A percentile compares a stretch with the other conserved stretches of the same genome.
Evolutionary conservation across 2,113 vertebrate species (phyloP).

Genomic region (Rhegmatorhina hoffmannsi): DNA sequence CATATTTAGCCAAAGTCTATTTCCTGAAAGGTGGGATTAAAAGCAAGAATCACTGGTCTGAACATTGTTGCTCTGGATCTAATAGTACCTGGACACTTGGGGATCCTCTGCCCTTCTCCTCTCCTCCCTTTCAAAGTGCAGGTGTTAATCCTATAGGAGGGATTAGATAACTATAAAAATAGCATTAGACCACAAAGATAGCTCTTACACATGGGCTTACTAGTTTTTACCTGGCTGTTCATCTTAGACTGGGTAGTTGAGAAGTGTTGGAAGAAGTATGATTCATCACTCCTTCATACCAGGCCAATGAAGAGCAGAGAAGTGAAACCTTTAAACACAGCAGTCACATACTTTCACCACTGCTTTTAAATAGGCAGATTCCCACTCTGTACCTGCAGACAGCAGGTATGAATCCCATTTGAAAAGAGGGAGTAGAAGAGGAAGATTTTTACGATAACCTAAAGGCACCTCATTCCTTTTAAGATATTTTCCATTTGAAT

Average conservation of each 20-base stretch:
- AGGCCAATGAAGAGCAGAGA: background rate
- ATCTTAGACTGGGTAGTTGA: background rate
- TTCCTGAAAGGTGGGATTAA: background rate
- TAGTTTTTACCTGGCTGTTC: background rate
- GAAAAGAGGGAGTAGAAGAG: background rate
- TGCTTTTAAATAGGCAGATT: background rate
- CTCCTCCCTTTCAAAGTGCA: background rate
- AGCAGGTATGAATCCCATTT: background rate
- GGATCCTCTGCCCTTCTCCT: background rate
- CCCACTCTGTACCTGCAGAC: background rate
- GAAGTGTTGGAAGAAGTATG: background rate
- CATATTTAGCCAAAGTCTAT: background rate
- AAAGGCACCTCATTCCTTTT: background rate
- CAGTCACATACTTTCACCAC: background rate
- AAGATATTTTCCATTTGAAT: background rate
- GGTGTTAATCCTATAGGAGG: constrained; percentile 37
- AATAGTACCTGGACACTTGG: background rate
- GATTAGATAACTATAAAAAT: constrained; percentile 37
- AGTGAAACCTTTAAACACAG: background rate
- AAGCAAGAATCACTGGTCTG: background rate
- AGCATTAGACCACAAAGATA: background rate
- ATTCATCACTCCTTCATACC: background rate
- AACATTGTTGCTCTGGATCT: background rate
- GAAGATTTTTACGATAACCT: background rate
- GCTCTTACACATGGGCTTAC: background rate